These are phyloP conservation scores for Octodon degus DNA, from an alignment of 2,113 vertebrate species.

Conservation along the genomic window DNA sequence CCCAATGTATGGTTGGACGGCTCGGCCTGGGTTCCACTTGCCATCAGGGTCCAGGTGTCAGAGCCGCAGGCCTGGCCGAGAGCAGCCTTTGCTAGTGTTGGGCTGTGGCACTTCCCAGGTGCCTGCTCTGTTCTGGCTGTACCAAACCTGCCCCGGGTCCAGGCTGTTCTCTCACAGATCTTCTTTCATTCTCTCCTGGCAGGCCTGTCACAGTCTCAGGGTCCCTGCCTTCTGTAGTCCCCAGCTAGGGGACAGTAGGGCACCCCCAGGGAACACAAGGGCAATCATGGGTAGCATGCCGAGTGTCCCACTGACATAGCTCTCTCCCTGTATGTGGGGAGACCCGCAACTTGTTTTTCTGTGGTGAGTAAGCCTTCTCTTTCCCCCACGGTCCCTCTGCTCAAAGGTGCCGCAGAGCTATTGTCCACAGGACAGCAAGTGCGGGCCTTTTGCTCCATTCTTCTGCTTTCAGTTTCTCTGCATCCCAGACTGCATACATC, in stretches of 20 bases:
- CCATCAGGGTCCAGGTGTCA: not conserved
- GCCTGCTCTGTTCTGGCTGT: not conserved
- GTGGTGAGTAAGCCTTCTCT: not conserved
- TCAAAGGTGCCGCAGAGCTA: not conserved
- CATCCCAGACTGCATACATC: not conserved
- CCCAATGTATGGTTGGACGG: not conserved
- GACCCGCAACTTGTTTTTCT: not conserved
- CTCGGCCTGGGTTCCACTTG: not conserved
- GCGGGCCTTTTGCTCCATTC: not conserved
- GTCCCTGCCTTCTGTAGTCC: not conserved
- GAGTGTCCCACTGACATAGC: not conserved
- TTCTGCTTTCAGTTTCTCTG: not conserved
- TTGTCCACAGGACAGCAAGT: not conserved
- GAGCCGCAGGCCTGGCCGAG: not conserved
- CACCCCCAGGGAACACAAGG: not conserved
- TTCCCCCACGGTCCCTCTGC: not conserved
- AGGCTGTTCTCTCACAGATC: not conserved
- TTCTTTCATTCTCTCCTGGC: not conserved
- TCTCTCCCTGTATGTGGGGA: not conserved
- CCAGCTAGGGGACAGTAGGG: not conserved
- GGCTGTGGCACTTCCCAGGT: not conserved
- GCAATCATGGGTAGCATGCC: not conserved
- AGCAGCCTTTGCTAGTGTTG: not conserved
- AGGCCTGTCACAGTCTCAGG: not conserved
- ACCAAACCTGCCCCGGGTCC: not conserved